Base-by-base conservation (phyloP, 2,113 vertebrate genomes). In the Hydrochoerus hydrochaeris region DNA sequence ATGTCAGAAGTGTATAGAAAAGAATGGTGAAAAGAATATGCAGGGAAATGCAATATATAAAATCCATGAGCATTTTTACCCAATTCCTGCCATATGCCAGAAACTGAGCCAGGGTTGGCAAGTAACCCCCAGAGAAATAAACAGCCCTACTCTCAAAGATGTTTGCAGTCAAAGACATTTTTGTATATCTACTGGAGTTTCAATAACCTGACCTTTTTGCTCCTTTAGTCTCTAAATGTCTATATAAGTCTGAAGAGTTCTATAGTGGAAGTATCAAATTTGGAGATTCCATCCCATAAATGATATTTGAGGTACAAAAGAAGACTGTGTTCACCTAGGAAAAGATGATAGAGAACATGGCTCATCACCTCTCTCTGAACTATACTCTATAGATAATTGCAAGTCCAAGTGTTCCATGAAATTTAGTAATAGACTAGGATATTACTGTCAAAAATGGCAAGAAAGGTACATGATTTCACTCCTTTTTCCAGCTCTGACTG, bases 1-100 rank as follows among this genome's bases (percentile, higher is more conserved):
- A 94, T 88, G 20, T 52, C 77, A 87, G 32, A 58, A 88, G 3
- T 49, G 30, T 32, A 77, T n/a, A 87, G 38, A 86, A 91, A 95
- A 22, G 12, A 65, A 44, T 7, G 35, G 52, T 67, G 49, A 87
- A 24, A 6, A n/a, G 49, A 3, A 38, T 32, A 87, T 46, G 41
- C 41, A 69, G 49, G 32, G 5, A 88, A 73, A 30, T 62, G 26
- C 32, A 6, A 24, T 57, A 35, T 16, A 2, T 62, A 69, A 60
- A 84, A 81, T 20, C 0, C 1, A 26, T 3, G 22, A 44, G 44
- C 24, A 67, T 57, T 57, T 93, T 57, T 85, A 58, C 35, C 12
- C 35, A 83, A 38, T 22, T 26, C 44, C 41, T 90, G 17, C 58
- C 62, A 20, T 57, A 20, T 46, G 49, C 13, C 60, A 85, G 62